Percentiles rank a stretch among this genome's conserved stretches.
Evolutionary conservation across 2,113 vertebrate species (phyloP).

Genomic region (Erythrolamprus reginae): DNA sequence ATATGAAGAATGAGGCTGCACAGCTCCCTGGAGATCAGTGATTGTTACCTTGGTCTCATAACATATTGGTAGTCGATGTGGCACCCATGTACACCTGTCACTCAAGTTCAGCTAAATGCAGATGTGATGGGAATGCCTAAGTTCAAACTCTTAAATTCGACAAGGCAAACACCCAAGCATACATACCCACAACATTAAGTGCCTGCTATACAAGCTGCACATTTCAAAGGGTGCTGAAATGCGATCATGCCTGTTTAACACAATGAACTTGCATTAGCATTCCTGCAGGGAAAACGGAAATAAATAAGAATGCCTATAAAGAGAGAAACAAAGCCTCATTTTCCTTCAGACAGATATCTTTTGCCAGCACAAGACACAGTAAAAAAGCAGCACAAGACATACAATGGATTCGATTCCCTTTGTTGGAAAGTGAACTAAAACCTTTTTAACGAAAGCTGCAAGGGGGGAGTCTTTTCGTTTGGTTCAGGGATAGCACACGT

Average conservation of each 20-base stretch:
- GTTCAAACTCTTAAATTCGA: slow-evolving; percentile 4
- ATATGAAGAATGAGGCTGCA: slow-evolving; percentile 64
- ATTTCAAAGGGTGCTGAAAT: slow-evolving; percentile 52
- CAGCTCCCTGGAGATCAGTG: slow-evolving; percentile 75
- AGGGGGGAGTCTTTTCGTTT: background rate
- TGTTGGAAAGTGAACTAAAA: slow-evolving; percentile 46
- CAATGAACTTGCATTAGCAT: slow-evolving; percentile 52
- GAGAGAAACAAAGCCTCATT: slow-evolving; percentile 52
- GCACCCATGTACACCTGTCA: slow-evolving; percentile 80
- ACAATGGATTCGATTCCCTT: slow-evolving; percentile 52
- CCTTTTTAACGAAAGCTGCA: slow-evolving; percentile 50
- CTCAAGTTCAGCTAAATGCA: slow-evolving; percentile 66
- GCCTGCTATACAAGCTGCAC: slow-evolving; percentile 41
- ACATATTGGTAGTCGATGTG: slow-evolving; percentile 77
- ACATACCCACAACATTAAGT: slow-evolving; percentile 19
- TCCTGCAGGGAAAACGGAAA: slow-evolving; percentile 74
- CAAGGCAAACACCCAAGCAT: background rate
- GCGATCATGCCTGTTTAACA: slow-evolving; percentile 47
- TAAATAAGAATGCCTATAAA: slow-evolving; percentile 63
- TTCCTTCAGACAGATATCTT: slow-evolving; percentile 49
- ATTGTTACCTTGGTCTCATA: slow-evolving; percentile 78
- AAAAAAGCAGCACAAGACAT: slow-evolving; percentile 2
- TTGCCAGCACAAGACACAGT: slow-evolving; percentile 53
- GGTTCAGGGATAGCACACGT: slow-evolving; percentile 35
- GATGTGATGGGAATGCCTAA: slow-evolving; percentile 47